Base-by-base conservation (phyloP, 2,888 invertebrate species). In the Platycnemis pennipes region DNA sequence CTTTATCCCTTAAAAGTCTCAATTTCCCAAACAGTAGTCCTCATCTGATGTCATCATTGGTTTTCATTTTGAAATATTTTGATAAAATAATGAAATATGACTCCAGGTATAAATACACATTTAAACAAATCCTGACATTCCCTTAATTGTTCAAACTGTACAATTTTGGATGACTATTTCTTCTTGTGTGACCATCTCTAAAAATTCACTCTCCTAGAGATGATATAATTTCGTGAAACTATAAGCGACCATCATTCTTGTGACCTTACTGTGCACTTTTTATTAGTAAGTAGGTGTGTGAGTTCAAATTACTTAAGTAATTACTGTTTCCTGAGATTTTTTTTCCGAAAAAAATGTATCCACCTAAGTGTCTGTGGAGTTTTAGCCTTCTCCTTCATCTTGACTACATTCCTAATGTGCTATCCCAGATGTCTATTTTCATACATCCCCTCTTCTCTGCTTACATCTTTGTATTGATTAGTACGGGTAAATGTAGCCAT, bases 401-500 rank as follows among this genome's bases (percentile, higher is more conserved):
- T 44, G 44, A 63, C 91, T 91, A 91, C 63, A 91, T 91, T 91
- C 91, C 91, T 91, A 91, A 91, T 42, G 69, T 63, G 31, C 91
- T 63, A 44, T 44, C 63, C 69, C 91, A 91, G 91, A 91, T 91
- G 91, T 91, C 91, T 91, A 91, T 91, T 91, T 91, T 91, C 91
- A 91, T 91, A 91, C 91, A 91, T 44, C 53, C 91, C 44, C 63
- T 63, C 91, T 91, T 69, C 26, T 91, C 91, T 91, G 91, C 91
- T 91, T 91, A 63, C 26, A 91, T 31, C 91, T 63, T 91, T 89
- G 53, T 89, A 89, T 89, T 91, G 53, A 53, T 91, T 91, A 91
- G 91, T 91, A 91, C 91, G 91, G 91, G 91, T 91, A 91, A 91
- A 91, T 45, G 63, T 91, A 91, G 91, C 91, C 16, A 69, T 91